phyloP scores from a whole-genome alignment of 2,113 vertebrate genomes.

The Lophochroa leadbeateri region DNA sequence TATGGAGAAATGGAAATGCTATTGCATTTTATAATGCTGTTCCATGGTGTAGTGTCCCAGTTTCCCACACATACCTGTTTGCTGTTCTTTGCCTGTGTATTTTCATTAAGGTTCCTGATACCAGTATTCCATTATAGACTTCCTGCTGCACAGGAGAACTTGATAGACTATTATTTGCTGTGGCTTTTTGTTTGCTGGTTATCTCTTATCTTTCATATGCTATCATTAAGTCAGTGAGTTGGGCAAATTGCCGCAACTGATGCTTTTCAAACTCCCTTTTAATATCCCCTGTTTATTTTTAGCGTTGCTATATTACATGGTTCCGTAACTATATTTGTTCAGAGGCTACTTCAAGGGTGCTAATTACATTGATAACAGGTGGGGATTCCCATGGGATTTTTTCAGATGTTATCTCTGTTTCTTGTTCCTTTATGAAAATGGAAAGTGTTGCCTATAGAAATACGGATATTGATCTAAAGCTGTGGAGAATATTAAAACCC shows the following conservation, averaged over 20 bases:
- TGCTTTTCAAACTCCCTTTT: constrained; percentile 21
- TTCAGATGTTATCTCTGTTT: neutral
- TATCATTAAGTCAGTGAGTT: constrained; percentile 19
- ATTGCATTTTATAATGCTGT: neutral
- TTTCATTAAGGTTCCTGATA: neutral
- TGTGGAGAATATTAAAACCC: neutral
- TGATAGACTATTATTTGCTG: neutral
- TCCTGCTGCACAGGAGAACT: neutral
- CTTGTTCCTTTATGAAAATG: neutral
- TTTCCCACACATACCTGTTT: neutral
- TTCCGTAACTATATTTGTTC: constrained; percentile 30
- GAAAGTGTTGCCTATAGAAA: neutral
- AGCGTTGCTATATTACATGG: constrained; percentile 10
- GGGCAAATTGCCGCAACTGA: neutral
- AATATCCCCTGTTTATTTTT: constrained; percentile 7
- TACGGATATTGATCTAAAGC: neutral
- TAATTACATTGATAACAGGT: constrained; percentile 44
- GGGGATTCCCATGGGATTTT: constrained; percentile 43
- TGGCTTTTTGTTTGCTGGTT: neutral
- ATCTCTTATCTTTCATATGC: neutral
- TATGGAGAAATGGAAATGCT: neutral
- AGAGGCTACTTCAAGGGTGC: neutral
- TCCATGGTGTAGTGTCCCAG: neutral
- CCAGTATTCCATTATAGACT: neutral
- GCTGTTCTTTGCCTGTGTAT: neutral